Evolutionary conservation across 2,113 vertebrate genomes (phyloP).

Genomic region (Grallaria varia): DNA sequence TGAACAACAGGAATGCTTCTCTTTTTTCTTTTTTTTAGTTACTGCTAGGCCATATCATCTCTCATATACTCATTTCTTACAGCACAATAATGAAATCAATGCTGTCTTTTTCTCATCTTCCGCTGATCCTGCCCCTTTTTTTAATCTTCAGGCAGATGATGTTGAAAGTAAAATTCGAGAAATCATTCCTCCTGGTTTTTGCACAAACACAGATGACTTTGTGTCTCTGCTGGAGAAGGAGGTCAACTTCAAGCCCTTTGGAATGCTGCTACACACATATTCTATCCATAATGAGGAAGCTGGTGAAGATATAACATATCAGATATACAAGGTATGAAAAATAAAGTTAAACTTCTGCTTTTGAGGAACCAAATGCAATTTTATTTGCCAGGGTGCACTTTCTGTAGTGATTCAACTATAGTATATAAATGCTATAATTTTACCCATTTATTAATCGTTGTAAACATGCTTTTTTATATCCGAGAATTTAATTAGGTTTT

Average conservation of each 20-base stretch:
- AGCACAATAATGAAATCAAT: not conserved
- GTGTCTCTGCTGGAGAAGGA: constrained; percentile 92
- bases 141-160: constrained; percentile 84
- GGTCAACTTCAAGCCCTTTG: constrained; percentile 93
- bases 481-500: constrained; percentile 52
- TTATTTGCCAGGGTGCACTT: not conserved
- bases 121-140: not conserved
- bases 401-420: not conserved
- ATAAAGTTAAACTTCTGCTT: not conserved
- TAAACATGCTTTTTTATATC: constrained; percentile 33
- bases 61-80: not conserved
- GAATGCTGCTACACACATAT: constrained; percentile 89
- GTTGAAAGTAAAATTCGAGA: constrained; percentile 92
- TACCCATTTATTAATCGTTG: not conserved
- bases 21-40: not conserved
- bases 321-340: constrained; percentile 90
- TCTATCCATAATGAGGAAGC: constrained; percentile 88
- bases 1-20: not conserved
- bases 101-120: not conserved
- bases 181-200: constrained; percentile 92
- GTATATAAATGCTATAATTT: not conserved
- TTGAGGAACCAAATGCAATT: not conserved
- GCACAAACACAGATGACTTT: constrained; percentile 91
- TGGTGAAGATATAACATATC: constrained; percentile 87
- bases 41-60: not conserved